These are phyloP conservation scores for Pampusana beccarii DNA, from an alignment of 2,113 vertebrate species.

Conservation along the genomic window DNA sequence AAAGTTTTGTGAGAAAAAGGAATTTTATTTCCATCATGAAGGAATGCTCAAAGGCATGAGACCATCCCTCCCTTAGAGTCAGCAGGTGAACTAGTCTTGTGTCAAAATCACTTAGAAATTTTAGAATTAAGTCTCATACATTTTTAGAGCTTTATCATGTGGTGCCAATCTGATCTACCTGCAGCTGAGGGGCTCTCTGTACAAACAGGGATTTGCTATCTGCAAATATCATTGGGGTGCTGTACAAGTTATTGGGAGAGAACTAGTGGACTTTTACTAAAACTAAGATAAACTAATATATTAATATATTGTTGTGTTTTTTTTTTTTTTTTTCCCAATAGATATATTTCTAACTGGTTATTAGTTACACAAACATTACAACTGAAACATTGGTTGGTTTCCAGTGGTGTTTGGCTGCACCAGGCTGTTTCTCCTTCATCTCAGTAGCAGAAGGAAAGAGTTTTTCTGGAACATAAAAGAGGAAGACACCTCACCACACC, in stretches of 20 bases:
- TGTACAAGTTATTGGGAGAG: neutral
- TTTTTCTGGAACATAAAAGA: neutral
- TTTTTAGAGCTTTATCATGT: neutral
- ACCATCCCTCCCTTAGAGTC: neutral
- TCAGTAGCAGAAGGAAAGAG: neutral
- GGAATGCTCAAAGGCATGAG: neutral
- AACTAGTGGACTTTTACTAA: neutral
- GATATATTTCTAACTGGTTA: neutral
- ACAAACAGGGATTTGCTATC: neutral
- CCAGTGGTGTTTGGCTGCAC: neutral
- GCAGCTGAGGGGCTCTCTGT: neutral
- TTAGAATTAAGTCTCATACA: neutral
- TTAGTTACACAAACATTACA: neutral
- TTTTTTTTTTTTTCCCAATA: neutral
- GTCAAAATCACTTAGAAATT: neutral
- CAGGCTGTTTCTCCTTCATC: neutral
- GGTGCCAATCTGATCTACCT: neutral
- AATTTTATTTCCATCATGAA: neutral
- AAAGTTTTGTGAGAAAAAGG: neutral
- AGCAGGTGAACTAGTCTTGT: neutral
- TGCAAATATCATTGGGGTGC: neutral
- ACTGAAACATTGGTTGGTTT: neutral
- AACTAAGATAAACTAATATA: neutral
- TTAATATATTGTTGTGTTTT: neutral
- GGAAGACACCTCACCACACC: fast-evolving